These are phyloP conservation scores for Protula sp. DNA, from an alignment of 2,888 invertebrate species.

Conservation along the genomic window DNA sequence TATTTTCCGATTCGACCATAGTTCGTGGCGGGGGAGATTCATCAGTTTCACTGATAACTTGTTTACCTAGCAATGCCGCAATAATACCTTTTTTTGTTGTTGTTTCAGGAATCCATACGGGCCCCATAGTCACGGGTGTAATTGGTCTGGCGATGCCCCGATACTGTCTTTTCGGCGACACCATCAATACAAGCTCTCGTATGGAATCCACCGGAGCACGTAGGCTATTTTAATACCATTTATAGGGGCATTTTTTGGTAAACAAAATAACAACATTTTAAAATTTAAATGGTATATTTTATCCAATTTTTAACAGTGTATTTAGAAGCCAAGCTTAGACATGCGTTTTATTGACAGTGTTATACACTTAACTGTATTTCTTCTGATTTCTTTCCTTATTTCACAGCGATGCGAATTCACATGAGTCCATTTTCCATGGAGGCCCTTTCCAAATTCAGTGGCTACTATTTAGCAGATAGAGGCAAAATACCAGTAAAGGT, in stretches of 20 bases:
- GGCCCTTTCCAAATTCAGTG: conserved; percentile 23
- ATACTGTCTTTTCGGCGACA: conserved; percentile 38
- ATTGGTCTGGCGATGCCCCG: conserved; percentile 29
- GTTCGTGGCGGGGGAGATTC: no score
- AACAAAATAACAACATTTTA: not conserved
- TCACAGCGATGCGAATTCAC: conserved; percentile 38
- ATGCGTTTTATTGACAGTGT: no score
- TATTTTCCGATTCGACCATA: no score
- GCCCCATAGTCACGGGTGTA: conserved; percentile 36
- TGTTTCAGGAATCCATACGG: conserved; percentile 31
- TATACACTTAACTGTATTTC: no score
- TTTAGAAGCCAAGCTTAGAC: no score
- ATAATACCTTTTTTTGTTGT: no score
- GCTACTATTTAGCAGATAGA: conserved; percentile 28
- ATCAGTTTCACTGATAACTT: no score
- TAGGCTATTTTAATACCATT: not conserved
- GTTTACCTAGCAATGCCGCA: no score
- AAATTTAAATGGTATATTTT: not conserved
- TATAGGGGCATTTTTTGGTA: not conserved
- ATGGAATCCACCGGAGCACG: conserved; percentile 19
- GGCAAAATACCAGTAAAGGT: conserved; percentile 37
- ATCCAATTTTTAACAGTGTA: no score
- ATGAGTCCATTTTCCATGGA: conserved; percentile 28
- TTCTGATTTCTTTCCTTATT: no score
- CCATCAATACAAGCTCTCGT: conserved; percentile 15